phyloP scores from a whole-genome alignment of 2,888 invertebrate species.

The Andrena fulva region DNA sequence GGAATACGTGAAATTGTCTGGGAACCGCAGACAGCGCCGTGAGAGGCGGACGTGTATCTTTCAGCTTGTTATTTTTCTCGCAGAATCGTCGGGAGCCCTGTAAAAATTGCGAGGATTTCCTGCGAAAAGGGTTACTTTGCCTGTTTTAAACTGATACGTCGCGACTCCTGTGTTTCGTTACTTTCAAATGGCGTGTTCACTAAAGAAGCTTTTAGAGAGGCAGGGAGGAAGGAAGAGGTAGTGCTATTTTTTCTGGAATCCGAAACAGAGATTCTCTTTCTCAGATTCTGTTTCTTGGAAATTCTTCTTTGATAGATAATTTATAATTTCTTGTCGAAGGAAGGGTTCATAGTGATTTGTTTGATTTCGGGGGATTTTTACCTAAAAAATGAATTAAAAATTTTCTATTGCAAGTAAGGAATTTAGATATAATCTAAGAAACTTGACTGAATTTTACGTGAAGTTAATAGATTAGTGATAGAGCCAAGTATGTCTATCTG shows the following conservation, averaged over 20 bases:
- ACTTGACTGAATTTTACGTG: neutral
- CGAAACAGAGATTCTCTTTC: neutral
- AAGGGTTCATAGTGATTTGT: too few species aligned
- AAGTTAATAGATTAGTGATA: neutral
- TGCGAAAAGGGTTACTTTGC: neutral
- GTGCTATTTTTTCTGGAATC: slow-evolving; percentile 6
- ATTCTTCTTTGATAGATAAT: neutral
- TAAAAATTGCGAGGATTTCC: slow-evolving; percentile 8
- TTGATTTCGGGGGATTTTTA: neutral
- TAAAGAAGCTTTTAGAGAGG: slow-evolving; percentile 8
- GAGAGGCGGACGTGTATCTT: slow-evolving; percentile 8
- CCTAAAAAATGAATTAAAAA: neutral
- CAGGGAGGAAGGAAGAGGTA: neutral
- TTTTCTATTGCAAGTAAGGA: too few species aligned
- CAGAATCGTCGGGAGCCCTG: slow-evolving; percentile 8
- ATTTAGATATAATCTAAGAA: too few species aligned
- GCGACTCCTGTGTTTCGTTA: neutral
- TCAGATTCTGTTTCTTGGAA: neutral
- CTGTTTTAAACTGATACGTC: slow-evolving; percentile 8
- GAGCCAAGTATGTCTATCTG: neutral
- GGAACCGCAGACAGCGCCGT: slow-evolving; percentile 26
- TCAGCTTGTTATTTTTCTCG: slow-evolving; percentile 36
- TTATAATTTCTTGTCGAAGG: neutral
- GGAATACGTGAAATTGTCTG: slow-evolving; percentile 55
- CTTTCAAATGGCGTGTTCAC: neutral